phyloP scores from a whole-genome alignment of 2,113 vertebrate species.

The Triplophysa rosa region DNA sequence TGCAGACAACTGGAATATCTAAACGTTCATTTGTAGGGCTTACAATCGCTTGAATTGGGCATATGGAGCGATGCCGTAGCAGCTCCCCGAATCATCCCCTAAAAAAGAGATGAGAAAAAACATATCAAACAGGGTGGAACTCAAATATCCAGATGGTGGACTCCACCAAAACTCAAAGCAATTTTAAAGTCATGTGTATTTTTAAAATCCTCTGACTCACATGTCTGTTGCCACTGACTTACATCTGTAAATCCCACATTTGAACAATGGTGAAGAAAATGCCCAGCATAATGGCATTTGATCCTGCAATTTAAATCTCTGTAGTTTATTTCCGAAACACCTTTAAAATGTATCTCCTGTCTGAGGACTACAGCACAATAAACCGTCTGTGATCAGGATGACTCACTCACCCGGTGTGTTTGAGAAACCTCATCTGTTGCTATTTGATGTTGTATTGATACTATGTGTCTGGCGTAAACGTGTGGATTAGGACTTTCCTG shows the following conservation, averaged over 20 bases:
- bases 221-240: conserved; percentile 33
- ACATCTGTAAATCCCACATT: conserved; percentile 45
- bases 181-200: conserved; percentile 30
- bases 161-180: conserved; percentile 38
- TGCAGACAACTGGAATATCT: not conserved
- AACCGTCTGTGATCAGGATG: conserved; percentile 21
- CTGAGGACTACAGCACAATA: conserved; percentile 2
- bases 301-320: conserved; percentile 34
- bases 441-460: not conserved
- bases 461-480: not conserved
- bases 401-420: conserved; percentile 19
- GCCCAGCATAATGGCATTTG: conserved; percentile 14
- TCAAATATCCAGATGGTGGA: conserved; percentile 11
- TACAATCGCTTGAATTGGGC: not conserved
- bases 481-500: not conserved
- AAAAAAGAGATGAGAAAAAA: not conserved
- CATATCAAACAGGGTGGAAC: conserved; percentile 14
- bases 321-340: conserved; percentile 13
- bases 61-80: not conserved
- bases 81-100: not conserved
- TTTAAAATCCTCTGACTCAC: conserved; percentile 51
- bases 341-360: conserved; percentile 17
- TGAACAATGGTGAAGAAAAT: conserved; percentile 45
- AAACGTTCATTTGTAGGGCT: not conserved
- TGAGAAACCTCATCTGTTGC: not conserved